Percentiles rank a stretch among this genome's conserved stretches.
phyloP scores from a whole-genome alignment of 2,888 invertebrate genomes.

The Perdita meconis region DNA sequence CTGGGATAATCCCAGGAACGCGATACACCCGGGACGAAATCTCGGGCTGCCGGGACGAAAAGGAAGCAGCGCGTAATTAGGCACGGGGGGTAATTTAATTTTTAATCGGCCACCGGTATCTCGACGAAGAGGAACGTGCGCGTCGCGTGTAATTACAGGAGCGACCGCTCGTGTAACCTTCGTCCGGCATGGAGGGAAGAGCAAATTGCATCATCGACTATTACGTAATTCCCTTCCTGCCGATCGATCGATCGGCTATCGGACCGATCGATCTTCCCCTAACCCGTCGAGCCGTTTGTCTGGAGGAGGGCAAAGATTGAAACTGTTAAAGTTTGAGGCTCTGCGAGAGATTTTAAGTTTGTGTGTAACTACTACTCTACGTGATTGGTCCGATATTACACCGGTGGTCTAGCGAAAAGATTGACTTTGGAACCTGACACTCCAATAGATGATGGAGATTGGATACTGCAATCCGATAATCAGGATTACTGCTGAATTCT shows the following conservation, averaged over 20 bases:
- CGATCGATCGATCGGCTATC: constrained; percentile 34
- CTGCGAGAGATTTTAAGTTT: neutral
- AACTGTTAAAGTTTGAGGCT: neutral
- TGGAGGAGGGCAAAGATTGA: neutral
- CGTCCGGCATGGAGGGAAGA: constrained; percentile 20
- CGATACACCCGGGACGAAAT: constrained; percentile 13
- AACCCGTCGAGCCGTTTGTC: neutral
- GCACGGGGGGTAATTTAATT: constrained; percentile 13
- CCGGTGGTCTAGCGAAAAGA: too few species aligned
- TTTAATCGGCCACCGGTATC: constrained; percentile 27
- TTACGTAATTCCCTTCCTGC: constrained; percentile 43
- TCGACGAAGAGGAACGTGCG: neutral
- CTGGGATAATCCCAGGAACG: constrained; percentile 31
- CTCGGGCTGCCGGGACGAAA: constrained; percentile 10
- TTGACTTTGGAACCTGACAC: too few species aligned
- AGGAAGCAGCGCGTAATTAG: constrained; percentile 24
- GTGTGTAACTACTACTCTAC: neutral
- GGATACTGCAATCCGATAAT: too few species aligned
- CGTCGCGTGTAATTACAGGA: constrained; percentile 37
- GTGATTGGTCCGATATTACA: neutral
- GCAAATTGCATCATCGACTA: constrained; percentile 45
- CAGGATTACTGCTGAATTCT: too few species aligned
- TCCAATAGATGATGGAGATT: too few species aligned
- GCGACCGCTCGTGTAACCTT: constrained; percentile 5
- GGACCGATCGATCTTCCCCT: constrained; percentile 27